Conservation (phyloP, 2,797 vertebrate genomes). For the Channa striata region DNA sequence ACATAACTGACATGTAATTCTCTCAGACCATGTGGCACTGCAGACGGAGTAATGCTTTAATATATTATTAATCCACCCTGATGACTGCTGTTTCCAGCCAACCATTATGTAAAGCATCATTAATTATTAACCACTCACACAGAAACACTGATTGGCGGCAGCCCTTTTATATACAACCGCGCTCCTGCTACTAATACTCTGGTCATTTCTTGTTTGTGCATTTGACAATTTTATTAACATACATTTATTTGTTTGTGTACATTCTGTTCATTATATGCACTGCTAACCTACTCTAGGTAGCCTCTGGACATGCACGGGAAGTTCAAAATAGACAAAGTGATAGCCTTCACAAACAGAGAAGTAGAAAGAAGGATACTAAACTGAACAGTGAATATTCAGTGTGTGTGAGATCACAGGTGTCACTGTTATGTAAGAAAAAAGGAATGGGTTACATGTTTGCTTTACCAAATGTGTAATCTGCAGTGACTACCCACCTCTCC, state of each 20-base stretch:
- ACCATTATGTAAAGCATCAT: slow-evolving; percentile 68
- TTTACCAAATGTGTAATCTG: slow-evolving; percentile 30
- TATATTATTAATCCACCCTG: slow-evolving; percentile 73
- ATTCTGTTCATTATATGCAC: background rate
- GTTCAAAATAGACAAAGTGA: background rate
- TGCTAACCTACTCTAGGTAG: background rate
- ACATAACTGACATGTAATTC: slow-evolving; percentile 40
- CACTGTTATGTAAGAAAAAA: slow-evolving; percentile 5
- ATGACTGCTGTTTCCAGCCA: slow-evolving; percentile 61
- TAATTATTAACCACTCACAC: slow-evolving; percentile 68
- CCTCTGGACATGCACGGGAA: background rate
- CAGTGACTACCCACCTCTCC: slow-evolving; percentile 88
- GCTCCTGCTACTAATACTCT: background rate
- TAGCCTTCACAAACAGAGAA: background rate
- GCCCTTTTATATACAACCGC: slow-evolving; percentile 35
- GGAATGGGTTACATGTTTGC: slow-evolving; percentile 8
- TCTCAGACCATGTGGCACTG: slow-evolving; percentile 50
- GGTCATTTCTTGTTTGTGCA: background rate
- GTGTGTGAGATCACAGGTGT: background rate
- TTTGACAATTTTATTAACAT: background rate
- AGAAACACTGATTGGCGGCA: slow-evolving; percentile 51
- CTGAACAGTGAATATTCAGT: background rate
- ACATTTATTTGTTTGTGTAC: background rate
- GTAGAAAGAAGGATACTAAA: background rate
- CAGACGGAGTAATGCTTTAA: slow-evolving; percentile 68